phyloP scores from a whole-genome alignment of 2,888 invertebrate genomes.

The Hemithea aestivaria region DNA sequence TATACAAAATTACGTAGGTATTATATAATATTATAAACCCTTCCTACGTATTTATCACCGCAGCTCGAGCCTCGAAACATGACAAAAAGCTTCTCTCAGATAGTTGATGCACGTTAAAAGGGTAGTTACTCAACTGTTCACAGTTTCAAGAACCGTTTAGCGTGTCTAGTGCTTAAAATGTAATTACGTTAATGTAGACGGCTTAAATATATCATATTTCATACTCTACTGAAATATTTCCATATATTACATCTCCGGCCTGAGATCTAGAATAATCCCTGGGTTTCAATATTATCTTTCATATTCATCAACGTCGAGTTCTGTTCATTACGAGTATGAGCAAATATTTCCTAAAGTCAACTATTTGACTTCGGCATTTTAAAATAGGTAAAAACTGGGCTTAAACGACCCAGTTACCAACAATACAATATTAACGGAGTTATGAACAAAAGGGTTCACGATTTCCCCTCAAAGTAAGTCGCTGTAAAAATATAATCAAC shows the following conservation, averaged over 20 bases:
- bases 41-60: slow-evolving; percentile 1
- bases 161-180: slow-evolving; percentile 1
- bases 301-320: no score
- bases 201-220: no score
- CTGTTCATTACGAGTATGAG: no score
- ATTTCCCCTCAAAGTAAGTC: slow-evolving; percentile 9
- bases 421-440: background rate
- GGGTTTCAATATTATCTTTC: no score
- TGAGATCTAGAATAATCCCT: no score
- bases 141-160: background rate
- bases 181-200: no score
- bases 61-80: slow-evolving; percentile 1
- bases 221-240: no score
- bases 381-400: no score
- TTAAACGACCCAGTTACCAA: no score
- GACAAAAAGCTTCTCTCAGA: slow-evolving; percentile 12
- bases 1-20: background rate
- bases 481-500: slow-evolving; percentile 32
- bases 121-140: slow-evolving; percentile 2
- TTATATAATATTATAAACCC: background rate
- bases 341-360: no score
- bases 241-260: no score
- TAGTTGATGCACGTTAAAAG: slow-evolving; percentile 15
- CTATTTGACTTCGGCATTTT: no score
- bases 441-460: slow-evolving; percentile 9